Conservation (phyloP, 2,797 vertebrate species). For the Enteromius paludinosus region DNA sequence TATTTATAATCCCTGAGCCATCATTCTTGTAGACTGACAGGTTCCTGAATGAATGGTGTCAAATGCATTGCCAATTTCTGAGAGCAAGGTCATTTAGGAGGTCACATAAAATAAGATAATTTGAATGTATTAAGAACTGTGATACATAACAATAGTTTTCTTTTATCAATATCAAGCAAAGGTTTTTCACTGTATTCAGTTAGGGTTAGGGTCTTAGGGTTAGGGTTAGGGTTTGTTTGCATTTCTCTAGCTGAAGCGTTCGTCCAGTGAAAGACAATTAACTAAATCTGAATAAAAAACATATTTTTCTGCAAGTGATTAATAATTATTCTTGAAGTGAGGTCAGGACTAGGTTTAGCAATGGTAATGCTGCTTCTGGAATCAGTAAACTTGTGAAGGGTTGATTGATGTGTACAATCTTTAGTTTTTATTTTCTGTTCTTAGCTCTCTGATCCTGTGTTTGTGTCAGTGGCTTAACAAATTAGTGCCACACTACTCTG, state of each 20-base stretch:
- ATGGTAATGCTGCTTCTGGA: neutral
- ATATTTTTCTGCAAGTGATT: neutral
- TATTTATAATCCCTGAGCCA: slow-evolving; percentile 50
- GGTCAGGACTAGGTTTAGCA: neutral
- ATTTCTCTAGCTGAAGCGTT: neutral
- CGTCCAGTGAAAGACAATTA: neutral
- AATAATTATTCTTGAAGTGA: slow-evolving; percentile 1
- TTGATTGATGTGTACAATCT: neutral
- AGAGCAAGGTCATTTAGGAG: neutral
- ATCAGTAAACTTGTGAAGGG: neutral
- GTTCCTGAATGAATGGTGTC: slow-evolving; percentile 16
- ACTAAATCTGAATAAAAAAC: neutral
- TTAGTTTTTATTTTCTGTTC: slow-evolving; percentile 4
- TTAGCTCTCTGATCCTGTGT: slow-evolving; percentile 53
- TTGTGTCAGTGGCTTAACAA: slow-evolving; percentile 67
- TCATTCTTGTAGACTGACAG: slow-evolving; percentile 10
- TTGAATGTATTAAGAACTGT: neutral
- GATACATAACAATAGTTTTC: neutral
- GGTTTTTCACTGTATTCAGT: neutral
- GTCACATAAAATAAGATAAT: neutral
- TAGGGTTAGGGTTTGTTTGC: neutral
- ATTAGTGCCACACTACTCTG: slow-evolving; percentile 59
- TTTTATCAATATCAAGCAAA: neutral
- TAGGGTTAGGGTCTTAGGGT: no score
- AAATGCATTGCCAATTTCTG: slow-evolving; percentile 4